A percentile compares a stretch with the other conserved stretches of the same genome.
Conservation (phyloP, 1,140 invertebrate species). For the Pristionchus pacificus region DNA sequence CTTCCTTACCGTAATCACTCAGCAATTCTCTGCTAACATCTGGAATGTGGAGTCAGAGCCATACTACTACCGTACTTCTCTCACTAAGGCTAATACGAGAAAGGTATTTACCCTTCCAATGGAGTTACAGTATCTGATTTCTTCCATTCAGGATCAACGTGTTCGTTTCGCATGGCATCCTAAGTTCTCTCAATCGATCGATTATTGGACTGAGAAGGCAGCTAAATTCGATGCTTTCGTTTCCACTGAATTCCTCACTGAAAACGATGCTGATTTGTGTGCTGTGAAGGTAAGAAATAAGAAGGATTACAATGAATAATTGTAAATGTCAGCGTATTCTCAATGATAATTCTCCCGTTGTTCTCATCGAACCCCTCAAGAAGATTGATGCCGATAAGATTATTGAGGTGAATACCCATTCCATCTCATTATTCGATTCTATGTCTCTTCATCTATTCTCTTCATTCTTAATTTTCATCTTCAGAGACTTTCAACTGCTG, state of each 20-base stretch:
- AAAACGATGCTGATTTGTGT: slow-evolving; percentile 15
- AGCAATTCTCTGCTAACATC: slow-evolving; percentile 39
- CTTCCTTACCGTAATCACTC: slow-evolving; percentile 11
- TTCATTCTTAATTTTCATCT: too few species aligned
- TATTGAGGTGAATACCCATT: slow-evolving; percentile 13
- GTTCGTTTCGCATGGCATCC: slow-evolving; percentile 37
- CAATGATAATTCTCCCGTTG: slow-evolving; percentile 19
- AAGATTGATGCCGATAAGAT: slow-evolving; percentile 18
- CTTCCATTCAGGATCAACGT: slow-evolving; percentile 10
- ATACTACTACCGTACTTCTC: slow-evolving; percentile 43
- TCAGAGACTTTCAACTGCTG: slow-evolving; percentile 11
- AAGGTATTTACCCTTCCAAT: slow-evolving; percentile 39
- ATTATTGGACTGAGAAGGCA: slow-evolving; percentile 8
- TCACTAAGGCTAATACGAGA: slow-evolving; percentile 45
- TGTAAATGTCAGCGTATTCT: slow-evolving; percentile 28
- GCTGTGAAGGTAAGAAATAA: background rate
- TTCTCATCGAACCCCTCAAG: slow-evolving; percentile 35
- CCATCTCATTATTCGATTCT: slow-evolving; percentile 8
- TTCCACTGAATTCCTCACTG: slow-evolving; percentile 43
- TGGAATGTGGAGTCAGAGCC: slow-evolving; percentile 50
- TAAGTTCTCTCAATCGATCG: background rate
- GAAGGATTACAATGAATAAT: too few species aligned
- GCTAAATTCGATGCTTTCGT: slow-evolving; percentile 43
- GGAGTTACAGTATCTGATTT: background rate
- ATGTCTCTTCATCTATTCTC: background rate